Evolutionary conservation across 1,140 invertebrate genomes (phyloP), one percentile per base, ranked within the genome.

Genomic region (Drosophila sp.): DNA sequence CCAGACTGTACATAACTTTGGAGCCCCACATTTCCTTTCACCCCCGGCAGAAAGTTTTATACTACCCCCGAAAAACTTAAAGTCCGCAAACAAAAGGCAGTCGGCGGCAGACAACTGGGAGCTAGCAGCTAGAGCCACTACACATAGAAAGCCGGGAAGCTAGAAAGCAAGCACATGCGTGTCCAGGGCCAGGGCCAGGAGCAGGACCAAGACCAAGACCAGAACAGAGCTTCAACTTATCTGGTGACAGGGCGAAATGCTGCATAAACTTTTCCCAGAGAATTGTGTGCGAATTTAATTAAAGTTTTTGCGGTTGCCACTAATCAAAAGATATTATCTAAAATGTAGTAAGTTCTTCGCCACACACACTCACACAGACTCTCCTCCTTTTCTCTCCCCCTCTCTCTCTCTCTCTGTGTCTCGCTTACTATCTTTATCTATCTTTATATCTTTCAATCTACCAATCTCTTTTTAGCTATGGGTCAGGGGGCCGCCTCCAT

Each of bases 261-360:
- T 70, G 82, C 82, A 86, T 83, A 87, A 87, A 87, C 76, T 86
- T 86, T 83, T 29, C 65, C 27, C 47, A 60, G 72, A 74, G 79
- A 74, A 79, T 71, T 85, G 77, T 78, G 83, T 86, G 83, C 64
- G 79, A 86, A 86, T 86, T 86, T 86, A 86, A 86, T 86, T 86
- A 86, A 86, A 86, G 83, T 86, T 86, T 87, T 80, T 86, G 83
- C 83, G 83, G 83, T 77, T 86, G 79, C 83, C 83, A 86, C 83
- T 86, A 86, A 86, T 86, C 83, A 87, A 86, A 86, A 87, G 83
- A 87, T 86, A 86, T 86, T 87, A 86, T 86, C 83, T 87, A 61
- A 62, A 73, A 79, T 76, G 64, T 58, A 70, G 64, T 64, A 73
- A 65, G 67, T 60, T 38, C 44, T 29, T n/a, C n/a, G 17, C 17